Percentiles rank a stretch among this genome's conserved stretches.
These are phyloP conservation scores for Cyphomyrus discorhynchus DNA, from an alignment of 2,113 vertebrate genomes.

Conservation along the genomic window DNA sequence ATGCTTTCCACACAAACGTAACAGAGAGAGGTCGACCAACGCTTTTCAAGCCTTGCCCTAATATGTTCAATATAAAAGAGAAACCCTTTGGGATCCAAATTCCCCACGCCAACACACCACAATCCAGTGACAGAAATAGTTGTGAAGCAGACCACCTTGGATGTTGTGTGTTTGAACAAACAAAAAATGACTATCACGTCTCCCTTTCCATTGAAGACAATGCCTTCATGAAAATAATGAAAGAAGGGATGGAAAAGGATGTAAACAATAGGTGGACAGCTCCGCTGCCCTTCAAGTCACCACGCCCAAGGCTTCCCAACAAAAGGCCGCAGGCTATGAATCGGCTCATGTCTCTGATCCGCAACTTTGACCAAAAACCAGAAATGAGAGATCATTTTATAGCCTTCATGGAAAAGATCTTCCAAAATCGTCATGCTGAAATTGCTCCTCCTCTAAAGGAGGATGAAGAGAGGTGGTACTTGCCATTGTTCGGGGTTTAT, in stretches of 20 bases:
- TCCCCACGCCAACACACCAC: too few species aligned
- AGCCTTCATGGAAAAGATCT: slow-evolving; percentile 2
- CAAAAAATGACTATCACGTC: too few species aligned
- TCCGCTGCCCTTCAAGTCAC: background rate
- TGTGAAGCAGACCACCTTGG: too few species aligned
- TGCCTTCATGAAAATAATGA: background rate
- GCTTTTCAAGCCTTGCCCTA: too few species aligned
- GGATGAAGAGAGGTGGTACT: slow-evolving; percentile 19
- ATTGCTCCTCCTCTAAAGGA: background rate
- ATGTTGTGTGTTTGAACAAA: too few species aligned
- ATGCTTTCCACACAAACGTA: too few species aligned
- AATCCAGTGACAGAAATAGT: too few species aligned
- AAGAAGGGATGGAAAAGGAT: background rate
- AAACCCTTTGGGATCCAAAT: too few species aligned
- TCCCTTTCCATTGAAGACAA: too few species aligned
- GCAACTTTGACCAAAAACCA: background rate
- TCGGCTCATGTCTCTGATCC: background rate
- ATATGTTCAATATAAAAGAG: too few species aligned
- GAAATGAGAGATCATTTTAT: slow-evolving; percentile 8
- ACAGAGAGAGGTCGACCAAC: too few species aligned
- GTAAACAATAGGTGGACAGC: background rate
- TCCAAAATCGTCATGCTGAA: slow-evolving; percentile 11
- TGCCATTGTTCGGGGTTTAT: slow-evolving; percentile 9
- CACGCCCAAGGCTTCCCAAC: background rate
- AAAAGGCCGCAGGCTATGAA: background rate